A percentile compares a stretch with the other conserved stretches of the same genome.
These are phyloP conservation scores for Plebejus melissa DNA, from an alignment of 2,888 invertebrate species.

Conservation along the genomic window DNA sequence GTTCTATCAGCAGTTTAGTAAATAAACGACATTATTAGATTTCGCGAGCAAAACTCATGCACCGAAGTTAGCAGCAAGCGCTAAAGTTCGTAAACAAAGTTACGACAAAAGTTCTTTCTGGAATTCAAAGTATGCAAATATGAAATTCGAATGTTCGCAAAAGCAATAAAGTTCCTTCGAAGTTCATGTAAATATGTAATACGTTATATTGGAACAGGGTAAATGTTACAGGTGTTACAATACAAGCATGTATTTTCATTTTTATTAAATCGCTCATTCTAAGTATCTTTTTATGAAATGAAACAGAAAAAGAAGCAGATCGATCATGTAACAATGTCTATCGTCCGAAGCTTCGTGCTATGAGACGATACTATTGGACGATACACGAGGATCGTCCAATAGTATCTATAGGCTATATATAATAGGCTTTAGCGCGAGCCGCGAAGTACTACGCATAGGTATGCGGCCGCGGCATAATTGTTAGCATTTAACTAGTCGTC, in stretches of 20 bases:
- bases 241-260: conserved; percentile 1
- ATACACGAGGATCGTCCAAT: too few relatives aligned
- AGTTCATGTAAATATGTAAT: background rate
- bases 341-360: too few relatives aligned
- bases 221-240: conserved; percentile 9
- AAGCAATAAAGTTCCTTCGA: conserved; percentile 14
- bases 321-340: too few relatives aligned
- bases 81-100: conserved; percentile 3
- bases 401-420: too few relatives aligned
- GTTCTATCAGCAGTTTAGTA: background rate
- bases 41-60: background rate
- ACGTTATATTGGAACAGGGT: background rate
- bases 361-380: too few relatives aligned
- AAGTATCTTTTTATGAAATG: too few relatives aligned
- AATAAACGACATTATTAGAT: background rate
- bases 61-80: background rate
- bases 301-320: too few relatives aligned
- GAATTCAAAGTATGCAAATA: conserved; percentile 4
- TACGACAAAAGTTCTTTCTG: background rate
- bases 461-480: too few relatives aligned
- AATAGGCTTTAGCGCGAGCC: too few relatives aligned
- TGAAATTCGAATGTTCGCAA: background rate
- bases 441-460: too few relatives aligned
- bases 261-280: background rate
- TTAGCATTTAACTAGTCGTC: too few relatives aligned